These are phyloP conservation scores for Hephaestus fuliginosus DNA, from an alignment of 2,797 vertebrate genomes.

Conservation along the genomic window DNA sequence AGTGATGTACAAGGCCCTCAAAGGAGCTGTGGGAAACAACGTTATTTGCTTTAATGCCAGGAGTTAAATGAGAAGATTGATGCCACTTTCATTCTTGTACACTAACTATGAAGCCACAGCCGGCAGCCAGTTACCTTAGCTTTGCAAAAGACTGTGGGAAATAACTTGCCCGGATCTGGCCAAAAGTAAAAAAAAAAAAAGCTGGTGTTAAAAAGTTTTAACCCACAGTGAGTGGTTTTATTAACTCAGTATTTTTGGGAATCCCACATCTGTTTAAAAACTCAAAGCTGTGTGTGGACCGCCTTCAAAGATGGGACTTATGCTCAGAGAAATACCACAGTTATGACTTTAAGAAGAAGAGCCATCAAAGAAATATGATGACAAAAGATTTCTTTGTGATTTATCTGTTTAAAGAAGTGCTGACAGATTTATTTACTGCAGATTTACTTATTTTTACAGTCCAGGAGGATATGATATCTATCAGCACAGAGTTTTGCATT, in stretches of 20 bases:
- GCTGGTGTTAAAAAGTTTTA: neutral
- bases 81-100: neutral
- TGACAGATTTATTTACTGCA: constrained; percentile 46
- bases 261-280: constrained; percentile 62
- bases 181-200: neutral
- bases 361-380: constrained; percentile 35
- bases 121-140: neutral
- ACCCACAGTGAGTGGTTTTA: constrained; percentile 17
- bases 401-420: constrained; percentile 24
- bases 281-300: constrained; percentile 21
- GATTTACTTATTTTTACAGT: constrained; percentile 35
- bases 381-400: constrained; percentile 28
- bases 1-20: neutral
- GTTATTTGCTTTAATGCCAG: neutral
- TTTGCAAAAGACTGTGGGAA: neutral
- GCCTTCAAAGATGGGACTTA: constrained; percentile 56
- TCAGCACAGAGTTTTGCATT: neutral
- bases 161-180: neutral
- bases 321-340: constrained; percentile 35
- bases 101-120: neutral
- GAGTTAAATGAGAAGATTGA: neutral
- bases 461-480: constrained; percentile 25
- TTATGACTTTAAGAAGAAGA: constrained; percentile 28
- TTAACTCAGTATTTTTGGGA: constrained; percentile 31
- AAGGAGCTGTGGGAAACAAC: neutral